Evolutionary conservation across 2,113 vertebrate species (phyloP).

Genomic region (Vidua macroura): DNA sequence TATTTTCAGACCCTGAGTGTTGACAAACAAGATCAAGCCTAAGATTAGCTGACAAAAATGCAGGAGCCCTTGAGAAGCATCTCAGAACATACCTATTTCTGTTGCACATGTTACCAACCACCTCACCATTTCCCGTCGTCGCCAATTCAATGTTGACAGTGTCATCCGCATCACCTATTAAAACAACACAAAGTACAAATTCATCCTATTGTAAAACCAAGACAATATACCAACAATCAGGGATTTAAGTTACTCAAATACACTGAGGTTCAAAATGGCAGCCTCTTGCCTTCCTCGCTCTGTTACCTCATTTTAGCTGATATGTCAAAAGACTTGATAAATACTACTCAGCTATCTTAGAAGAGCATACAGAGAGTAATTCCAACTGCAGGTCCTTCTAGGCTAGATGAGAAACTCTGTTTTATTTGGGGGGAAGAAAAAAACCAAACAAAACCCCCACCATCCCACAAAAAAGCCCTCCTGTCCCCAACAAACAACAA

Average conservation of each 20-base stretch:
- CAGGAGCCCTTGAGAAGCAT: not conserved
- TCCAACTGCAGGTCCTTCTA: not conserved
- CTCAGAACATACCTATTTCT: constrained; percentile 80
- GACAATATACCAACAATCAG: not conserved
- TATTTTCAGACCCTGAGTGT: not conserved
- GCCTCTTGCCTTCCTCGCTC: not conserved
- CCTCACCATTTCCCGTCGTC: constrained; percentile 84
- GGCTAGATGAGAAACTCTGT: not conserved
- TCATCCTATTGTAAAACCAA: not conserved
- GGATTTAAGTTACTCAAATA: not conserved
- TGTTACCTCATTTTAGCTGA: not conserved
- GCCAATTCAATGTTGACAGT: constrained; percentile 83
- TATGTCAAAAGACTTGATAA: not conserved
- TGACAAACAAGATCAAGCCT: not conserved
- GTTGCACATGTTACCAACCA: constrained; percentile 82
- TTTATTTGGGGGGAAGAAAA: not conserved
- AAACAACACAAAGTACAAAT: not conserved
- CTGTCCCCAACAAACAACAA: not conserved
- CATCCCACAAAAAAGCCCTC: not conserved
- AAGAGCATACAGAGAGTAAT: not conserved
- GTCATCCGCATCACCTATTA: constrained; percentile 61
- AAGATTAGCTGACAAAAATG: not conserved
- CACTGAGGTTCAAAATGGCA: not conserved
- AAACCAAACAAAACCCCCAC: not conserved
- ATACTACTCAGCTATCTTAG: not conserved